Conservation (phyloP, 2,113 vertebrate species). For the Protobothrops mucrosquamatus region DNA sequence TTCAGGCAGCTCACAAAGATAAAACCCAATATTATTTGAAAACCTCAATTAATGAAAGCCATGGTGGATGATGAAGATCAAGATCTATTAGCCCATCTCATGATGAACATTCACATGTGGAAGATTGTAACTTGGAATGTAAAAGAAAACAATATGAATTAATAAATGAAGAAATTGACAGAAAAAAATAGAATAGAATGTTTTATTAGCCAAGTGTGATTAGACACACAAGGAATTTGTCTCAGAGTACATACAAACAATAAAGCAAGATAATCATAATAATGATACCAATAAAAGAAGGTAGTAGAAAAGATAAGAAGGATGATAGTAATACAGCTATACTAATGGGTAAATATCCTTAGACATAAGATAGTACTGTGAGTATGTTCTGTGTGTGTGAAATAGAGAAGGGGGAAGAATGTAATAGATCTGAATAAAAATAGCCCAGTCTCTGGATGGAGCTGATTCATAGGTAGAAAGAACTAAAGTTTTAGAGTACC, state of each 20-base stretch:
- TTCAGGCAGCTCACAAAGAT: neutral
- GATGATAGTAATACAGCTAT: no score
- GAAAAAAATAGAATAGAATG: neutral
- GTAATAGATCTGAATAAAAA: neutral
- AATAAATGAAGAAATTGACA: neutral
- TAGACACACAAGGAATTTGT: no score
- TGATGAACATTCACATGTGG: neutral
- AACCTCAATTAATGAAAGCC: neutral
- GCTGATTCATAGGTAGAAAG: neutral
- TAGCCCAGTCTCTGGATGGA: neutral
- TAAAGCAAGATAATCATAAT: no score
- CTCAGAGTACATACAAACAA: no score
- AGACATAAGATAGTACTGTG: no score
- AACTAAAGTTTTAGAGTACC: neutral
- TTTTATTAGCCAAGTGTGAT: no score
- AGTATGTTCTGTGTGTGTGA: neutral
- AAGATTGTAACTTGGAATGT: neutral
- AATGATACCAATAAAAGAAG: no score
- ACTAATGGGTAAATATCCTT: no score
- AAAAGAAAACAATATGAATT: neutral
- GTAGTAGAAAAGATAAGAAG: no score
- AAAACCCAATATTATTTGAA: neutral
- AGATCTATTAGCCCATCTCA: neutral
- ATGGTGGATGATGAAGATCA: neutral
- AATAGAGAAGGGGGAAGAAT: neutral